Evolutionary conservation across 2,888 invertebrate species (phyloP).

Genomic region (Erebia aethiops): DNA sequence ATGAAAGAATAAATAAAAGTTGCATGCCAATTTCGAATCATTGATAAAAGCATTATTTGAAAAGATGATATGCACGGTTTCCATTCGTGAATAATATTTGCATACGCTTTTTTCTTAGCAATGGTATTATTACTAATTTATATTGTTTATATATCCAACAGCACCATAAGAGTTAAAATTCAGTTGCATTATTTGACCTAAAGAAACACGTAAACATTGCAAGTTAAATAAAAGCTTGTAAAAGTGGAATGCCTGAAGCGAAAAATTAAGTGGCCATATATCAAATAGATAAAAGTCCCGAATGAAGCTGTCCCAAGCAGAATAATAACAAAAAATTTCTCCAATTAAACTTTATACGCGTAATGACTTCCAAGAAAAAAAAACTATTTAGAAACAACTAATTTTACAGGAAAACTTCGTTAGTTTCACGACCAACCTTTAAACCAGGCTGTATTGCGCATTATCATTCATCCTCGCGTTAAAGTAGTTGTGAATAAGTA

Average conservation of each 20-base stretch:
- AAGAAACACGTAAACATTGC: too few species aligned
- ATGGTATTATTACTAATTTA: too few species aligned
- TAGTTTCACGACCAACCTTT: slow-evolving; percentile 2
- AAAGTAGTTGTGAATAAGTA: slow-evolving; percentile 12
- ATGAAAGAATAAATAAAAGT: neutral
- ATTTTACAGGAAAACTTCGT: slow-evolving; percentile 9
- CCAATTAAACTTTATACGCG: neutral
- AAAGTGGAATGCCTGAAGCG: neutral
- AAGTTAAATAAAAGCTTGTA: too few species aligned
- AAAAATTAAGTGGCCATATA: neutral
- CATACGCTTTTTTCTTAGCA: too few species aligned
- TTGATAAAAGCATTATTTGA: too few species aligned
- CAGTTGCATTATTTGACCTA: too few species aligned
- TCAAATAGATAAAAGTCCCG: neutral
- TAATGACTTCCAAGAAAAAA: slow-evolving; percentile 7
- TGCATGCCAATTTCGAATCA: neutral
- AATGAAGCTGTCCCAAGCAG: neutral
- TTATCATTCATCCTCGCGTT: slow-evolving; percentile 5
- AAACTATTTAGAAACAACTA: neutral
- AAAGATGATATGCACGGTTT: too few species aligned
- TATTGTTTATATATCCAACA: too few species aligned
- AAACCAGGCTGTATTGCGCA: neutral
- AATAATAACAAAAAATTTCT: neutral
- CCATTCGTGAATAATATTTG: too few species aligned
- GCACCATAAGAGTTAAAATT: too few species aligned